phyloP scores from a whole-genome alignment of 1,140 invertebrate genomes.

The Aphelenchoides avenae region DNA sequence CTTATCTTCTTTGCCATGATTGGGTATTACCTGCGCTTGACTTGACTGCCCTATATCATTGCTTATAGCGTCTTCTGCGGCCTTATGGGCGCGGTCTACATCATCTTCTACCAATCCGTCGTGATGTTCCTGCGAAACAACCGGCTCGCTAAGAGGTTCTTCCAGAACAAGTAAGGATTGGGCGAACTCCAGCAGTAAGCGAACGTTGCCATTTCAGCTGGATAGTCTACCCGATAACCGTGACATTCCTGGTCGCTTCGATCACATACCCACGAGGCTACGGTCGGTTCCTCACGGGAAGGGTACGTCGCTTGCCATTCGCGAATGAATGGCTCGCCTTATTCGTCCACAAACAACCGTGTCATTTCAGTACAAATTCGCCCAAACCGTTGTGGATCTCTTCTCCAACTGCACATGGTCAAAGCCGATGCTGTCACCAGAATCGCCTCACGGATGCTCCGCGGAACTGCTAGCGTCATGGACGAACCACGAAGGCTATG shows the following conservation, averaged over 20 bases:
- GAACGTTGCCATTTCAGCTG: conserved; percentile 44
- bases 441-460: conserved; percentile 47
- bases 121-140: conserved; percentile 56
- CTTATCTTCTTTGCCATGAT: conserved; percentile 87
- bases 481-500: conserved; percentile 57
- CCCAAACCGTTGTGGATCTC: conserved; percentile 50
- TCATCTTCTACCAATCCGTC: conserved; percentile 45
- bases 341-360: not conserved
- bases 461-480: conserved; percentile 43
- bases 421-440: conserved; percentile 37
- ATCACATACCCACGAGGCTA: conserved; percentile 54
- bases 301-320: conserved; percentile 31
- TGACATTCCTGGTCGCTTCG: conserved; percentile 53
- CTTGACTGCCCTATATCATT: conserved; percentile 61
- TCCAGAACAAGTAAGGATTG: conserved; percentile 53
- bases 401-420: conserved; percentile 56
- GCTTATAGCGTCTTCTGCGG: conserved; percentile 45
- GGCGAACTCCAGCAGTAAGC: not conserved
- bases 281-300: conserved; percentile 52
- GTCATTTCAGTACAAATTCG: conserved; percentile 53
- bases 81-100: conserved; percentile 51
- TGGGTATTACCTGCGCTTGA: conserved; percentile 70
- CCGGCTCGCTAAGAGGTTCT: conserved; percentile 44
- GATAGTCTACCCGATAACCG: conserved; percentile 52
- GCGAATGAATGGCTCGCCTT: not conserved